These are phyloP conservation scores for Tyrophagus putrescentiae DNA, from an alignment of 1,140 invertebrate genomes.

Conservation along the genomic window DNA sequence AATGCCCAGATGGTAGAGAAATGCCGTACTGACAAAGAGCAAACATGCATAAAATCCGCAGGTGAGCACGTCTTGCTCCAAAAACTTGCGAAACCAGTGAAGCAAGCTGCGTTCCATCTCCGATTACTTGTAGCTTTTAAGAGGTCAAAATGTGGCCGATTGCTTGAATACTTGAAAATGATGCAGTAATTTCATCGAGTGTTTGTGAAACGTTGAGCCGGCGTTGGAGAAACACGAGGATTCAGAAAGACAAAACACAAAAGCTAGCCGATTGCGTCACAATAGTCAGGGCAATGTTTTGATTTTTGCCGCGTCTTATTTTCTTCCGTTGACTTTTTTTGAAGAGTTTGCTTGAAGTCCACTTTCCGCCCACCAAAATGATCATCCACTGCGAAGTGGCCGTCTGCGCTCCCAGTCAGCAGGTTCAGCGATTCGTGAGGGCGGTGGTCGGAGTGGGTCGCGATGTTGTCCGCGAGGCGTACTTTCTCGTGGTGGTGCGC, in stretches of 20 bases:
- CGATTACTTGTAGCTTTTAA: no score
- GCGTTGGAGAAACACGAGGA: background rate
- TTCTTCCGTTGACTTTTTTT: no score
- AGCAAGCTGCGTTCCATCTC: background rate
- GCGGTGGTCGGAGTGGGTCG: slow-evolving; percentile 7
- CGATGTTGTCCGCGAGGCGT: background rate
- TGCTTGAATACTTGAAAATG: background rate
- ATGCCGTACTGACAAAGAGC: background rate
- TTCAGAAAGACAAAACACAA: no score
- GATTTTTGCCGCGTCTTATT: no score
- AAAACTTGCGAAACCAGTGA: background rate
- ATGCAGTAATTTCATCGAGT: background rate
- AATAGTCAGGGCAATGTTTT: no score
- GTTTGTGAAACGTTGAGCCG: background rate
- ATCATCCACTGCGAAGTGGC: slow-evolving; percentile 9
- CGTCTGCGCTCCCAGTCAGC: background rate
- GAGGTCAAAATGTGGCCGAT: no score
- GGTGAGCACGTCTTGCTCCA: no score
- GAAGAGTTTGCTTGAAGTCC: background rate
- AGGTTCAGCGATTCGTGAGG: background rate
- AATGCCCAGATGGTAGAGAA: background rate
- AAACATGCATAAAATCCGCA: background rate
- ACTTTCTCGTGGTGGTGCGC: slow-evolving; percentile 1
- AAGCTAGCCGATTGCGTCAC: no score
- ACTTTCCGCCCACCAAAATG: background rate